Evolutionary conservation across 2,797 vertebrate species (phyloP).

Genomic region (Netta rufina): DNA sequence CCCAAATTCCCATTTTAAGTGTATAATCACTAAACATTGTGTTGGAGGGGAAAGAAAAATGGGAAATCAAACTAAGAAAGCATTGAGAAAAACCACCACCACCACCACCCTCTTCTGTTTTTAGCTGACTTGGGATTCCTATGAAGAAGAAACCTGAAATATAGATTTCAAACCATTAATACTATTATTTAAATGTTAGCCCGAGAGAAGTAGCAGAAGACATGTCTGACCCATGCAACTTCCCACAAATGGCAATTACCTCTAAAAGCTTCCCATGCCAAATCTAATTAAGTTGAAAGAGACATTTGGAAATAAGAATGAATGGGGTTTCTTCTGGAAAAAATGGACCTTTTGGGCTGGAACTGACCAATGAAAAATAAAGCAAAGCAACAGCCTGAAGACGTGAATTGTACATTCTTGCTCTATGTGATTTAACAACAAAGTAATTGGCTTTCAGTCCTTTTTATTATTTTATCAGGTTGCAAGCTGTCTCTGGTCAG

Average conservation of each 20-base stretch:
- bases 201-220: neutral
- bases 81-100: neutral
- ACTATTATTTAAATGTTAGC: conserved; percentile 41
- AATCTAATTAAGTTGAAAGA: conserved; percentile 54
- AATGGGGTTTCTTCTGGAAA: conserved; percentile 16
- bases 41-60: neutral
- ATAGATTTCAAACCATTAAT: conserved; percentile 43
- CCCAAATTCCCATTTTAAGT: neutral
- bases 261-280: conserved; percentile 56
- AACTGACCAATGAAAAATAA: neutral
- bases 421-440: neutral
- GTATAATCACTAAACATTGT: neutral
- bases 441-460: conserved; percentile 9
- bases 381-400: neutral
- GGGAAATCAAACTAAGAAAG: neutral
- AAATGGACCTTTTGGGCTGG: neutral
- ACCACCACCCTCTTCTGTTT: neutral
- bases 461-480: conserved; percentile 37
- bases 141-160: neutral
- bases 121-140: neutral
- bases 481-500: conserved; percentile 38
- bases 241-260: conserved; percentile 41
- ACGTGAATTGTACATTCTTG: neutral
- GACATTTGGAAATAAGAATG: neutral
- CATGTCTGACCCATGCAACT: conserved; percentile 22